Base-by-base conservation (phyloP, 2,113 vertebrate species). In the Isichthys henryi region DNA sequence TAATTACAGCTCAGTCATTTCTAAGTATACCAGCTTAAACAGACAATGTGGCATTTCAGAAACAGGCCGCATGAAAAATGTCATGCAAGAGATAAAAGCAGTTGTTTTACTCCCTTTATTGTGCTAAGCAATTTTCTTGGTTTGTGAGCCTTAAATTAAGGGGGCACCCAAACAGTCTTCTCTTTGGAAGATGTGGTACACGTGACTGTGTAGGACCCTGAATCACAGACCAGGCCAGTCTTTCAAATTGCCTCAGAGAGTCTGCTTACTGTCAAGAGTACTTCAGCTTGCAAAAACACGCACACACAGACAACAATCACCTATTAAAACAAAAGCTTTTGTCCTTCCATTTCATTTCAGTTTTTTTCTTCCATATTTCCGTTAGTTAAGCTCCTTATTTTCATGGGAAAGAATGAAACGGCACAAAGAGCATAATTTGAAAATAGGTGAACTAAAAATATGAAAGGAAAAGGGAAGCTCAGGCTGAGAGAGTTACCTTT, bases 1-100 rank as follows among this genome's bases (percentile, higher is more conserved):
- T 94, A 95, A 96, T 95, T 95, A 95, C 91, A 91, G 92, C 93
- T 94, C 93, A 93, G 91, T 91, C 92, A 92, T 95, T 94, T 93
- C 93, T 93, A 94, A 94, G 92, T 92, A 94, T 92, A 93, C 93
- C 93, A 91, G 91, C 45, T 88, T 91, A 80, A 74, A 52, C 87
- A 90, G 86, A 92, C 94, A 93, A 94, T 91, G 93, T 86, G 91
- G 88, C 93, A 93, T 94, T 94, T 89, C 90, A 93, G 93, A 94
- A 93, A 93, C 62, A 52, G 89, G 19, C 58, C 74, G 48, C 89
- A 53, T 80, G 88, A 87, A 90, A 90, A 77, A 77, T 87, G 62
- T 77, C 62, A 74, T 82, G 92, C 88, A 89, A 66, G 88, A 88
- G 92, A 90, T 93, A 91, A 93, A 93, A 90, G 92, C 91, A 90